Conservation (phyloP, 1,140 invertebrate genomes). For the Apis florea region DNA sequence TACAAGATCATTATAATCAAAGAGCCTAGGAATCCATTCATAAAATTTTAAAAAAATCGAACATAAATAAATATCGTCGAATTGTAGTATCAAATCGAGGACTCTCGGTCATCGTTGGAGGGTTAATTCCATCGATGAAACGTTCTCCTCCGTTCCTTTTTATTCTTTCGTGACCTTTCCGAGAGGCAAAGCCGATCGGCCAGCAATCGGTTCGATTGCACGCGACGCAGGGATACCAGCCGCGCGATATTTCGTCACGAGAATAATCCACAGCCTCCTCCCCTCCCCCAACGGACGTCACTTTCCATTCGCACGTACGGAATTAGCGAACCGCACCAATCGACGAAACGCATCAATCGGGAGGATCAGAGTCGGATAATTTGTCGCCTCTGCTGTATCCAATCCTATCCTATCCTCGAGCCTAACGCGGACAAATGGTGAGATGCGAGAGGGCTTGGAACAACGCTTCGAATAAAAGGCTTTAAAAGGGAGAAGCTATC, state of each 20-base stretch:
- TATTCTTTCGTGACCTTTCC: not conserved
- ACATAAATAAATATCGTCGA: no score
- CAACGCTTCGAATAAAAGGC: constrained; percentile 1
- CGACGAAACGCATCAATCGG: constrained; percentile 3
- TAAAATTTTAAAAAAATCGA: no score
- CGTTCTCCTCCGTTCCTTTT: not conserved
- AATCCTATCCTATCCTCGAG: no score
- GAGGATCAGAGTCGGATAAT: constrained; percentile 20
- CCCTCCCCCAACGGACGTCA: constrained; percentile 10
- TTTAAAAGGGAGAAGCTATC: not conserved
- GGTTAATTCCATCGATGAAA: constrained; percentile 43
- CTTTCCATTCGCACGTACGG: constrained; percentile 58
- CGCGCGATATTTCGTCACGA: constrained; percentile 54
- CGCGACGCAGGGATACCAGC: not conserved
- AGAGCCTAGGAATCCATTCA: no score
- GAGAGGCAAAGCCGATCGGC: constrained; percentile 2
- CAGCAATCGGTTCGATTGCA: constrained; percentile 55
- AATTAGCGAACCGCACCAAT: constrained; percentile 24
- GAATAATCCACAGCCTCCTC: constrained; percentile 26
- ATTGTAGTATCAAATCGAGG: no score
- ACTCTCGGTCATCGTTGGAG: no score
- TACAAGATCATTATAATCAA: no score
- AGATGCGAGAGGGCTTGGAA: not conserved
- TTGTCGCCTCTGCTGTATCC: constrained; percentile 3
- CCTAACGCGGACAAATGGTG: not conserved